Percentiles rank a stretch among this genome's conserved stretches.
Evolutionary conservation across 2,888 invertebrate genomes (phyloP).

Genomic region (Itoplectis maculator): DNA sequence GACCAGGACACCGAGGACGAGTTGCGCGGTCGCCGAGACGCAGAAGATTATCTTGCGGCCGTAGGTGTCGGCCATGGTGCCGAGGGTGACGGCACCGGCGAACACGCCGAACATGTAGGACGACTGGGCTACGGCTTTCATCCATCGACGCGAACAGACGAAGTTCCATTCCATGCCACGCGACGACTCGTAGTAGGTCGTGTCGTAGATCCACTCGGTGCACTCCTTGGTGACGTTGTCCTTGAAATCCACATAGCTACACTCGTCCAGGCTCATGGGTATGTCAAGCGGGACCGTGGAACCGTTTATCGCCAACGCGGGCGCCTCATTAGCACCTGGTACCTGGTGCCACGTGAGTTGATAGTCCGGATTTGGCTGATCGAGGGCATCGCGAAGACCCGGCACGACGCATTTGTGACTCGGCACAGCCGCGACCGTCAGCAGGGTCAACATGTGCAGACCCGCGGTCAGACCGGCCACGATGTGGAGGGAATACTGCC

Average conservation of each 20-base stretch:
- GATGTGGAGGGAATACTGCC: constrained; percentile 92
- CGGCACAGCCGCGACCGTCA: constrained; percentile 93
- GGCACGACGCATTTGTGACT: constrained; percentile 86
- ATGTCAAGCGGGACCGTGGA: constrained; percentile 25
- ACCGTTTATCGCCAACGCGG: constrained; percentile 19
- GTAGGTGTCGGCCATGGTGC: constrained; percentile 92
- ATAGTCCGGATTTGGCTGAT: too few relatives aligned
- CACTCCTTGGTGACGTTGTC: constrained; percentile 84
- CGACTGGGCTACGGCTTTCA: constrained; percentile 92
- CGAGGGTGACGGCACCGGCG: constrained; percentile 91
- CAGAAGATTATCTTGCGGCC: constrained; percentile 93
- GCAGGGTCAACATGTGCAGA: constrained; percentile 92
- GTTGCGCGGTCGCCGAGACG: constrained; percentile 90
- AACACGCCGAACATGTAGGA: constrained; percentile 94
- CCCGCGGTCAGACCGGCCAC: constrained; percentile 92
- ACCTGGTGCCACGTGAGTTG: constrained; percentile 62
- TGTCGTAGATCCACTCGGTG: constrained; percentile 89
- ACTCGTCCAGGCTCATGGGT: constrained; percentile 85
- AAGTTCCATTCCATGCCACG: constrained; percentile 93
- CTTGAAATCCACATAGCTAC: constrained; percentile 84
- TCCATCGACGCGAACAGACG: constrained; percentile 92
- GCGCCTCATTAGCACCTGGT: constrained; percentile 32
- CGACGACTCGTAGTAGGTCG: constrained; percentile 90
- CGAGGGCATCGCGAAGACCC: constrained; percentile 59
- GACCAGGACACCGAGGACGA: constrained; percentile 88